Percentiles rank a stretch among this genome's conserved stretches.
phyloP scores from a whole-genome alignment of 2,797 vertebrate genomes.

The Pygocentrus nattereri region DNA sequence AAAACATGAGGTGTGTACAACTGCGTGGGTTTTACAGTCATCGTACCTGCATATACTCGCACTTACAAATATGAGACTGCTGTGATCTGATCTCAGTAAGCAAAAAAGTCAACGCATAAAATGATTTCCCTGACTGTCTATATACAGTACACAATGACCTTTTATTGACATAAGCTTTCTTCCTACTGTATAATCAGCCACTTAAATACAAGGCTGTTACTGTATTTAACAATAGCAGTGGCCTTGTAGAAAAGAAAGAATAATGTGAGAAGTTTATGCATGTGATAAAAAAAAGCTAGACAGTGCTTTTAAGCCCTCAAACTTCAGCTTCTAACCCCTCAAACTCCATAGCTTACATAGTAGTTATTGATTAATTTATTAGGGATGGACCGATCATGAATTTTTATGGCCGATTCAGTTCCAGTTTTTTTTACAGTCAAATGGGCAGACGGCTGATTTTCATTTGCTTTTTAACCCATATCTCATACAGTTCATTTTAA shows the following conservation, averaged over 20 bases:
- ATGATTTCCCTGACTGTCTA: neutral
- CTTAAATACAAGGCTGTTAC: neutral
- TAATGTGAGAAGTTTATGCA: neutral
- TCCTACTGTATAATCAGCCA: neutral
- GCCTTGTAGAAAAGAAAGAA: conserved; percentile 10
- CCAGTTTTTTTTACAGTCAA: no score
- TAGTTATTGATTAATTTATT: no score
- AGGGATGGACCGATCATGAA: no score
- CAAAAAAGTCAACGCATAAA: neutral
- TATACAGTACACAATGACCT: neutral
- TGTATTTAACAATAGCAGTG: neutral
- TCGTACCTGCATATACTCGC: conserved; percentile 3
- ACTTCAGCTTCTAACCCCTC: neutral
- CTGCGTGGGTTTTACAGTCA: neutral
- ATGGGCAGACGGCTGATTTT: no score
- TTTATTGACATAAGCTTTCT: neutral
- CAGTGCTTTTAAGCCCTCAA: neutral
- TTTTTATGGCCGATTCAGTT: no score
- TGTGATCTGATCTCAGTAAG: neutral
- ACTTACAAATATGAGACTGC: neutral
- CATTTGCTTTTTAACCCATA: no score
- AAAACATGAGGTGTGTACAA: neutral
- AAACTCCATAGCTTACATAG: no score
- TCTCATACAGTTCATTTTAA: no score
- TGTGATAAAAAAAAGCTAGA: conserved; percentile 4